Conservation (phyloP, 2,888 invertebrate genomes). For the Drosophila dives region DNA sequence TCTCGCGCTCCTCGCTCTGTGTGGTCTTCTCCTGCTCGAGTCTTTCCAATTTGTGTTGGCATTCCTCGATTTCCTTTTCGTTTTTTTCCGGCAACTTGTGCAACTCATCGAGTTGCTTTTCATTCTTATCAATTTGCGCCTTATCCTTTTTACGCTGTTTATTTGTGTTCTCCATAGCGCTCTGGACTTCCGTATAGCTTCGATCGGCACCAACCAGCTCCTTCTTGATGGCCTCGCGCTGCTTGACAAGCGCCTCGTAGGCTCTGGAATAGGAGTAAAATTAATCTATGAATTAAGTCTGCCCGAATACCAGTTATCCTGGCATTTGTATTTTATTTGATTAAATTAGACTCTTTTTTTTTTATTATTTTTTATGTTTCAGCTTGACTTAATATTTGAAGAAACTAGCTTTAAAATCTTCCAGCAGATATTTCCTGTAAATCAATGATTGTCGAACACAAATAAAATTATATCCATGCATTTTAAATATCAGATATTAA, state of each 20-base stretch:
- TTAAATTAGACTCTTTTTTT: neutral
- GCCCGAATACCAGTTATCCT: neutral
- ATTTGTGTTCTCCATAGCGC: conserved; percentile 89
- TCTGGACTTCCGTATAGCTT: conserved; percentile 88
- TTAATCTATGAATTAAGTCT: neutral
- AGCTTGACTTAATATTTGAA: too few relatives aligned
- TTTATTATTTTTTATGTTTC: too few relatives aligned
- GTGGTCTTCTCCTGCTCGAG: conserved; percentile 86
- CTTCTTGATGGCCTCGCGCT: conserved; percentile 87
- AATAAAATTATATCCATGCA: too few relatives aligned
- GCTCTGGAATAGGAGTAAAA: conserved; percentile 84
- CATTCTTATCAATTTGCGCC: conserved; percentile 88
- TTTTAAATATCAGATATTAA: neutral
- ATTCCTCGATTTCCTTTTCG: conserved; percentile 88
- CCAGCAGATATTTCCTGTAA: neutral
- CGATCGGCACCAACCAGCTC: conserved; percentile 88
- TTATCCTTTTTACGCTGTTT: conserved; percentile 91
- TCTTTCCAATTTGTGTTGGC: conserved; percentile 86
- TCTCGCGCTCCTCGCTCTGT: conserved; percentile 88
- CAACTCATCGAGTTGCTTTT: conserved; percentile 88
- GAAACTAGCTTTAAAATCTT: too few relatives aligned
- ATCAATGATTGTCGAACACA: neutral
- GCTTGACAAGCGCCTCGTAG: conserved; percentile 86
- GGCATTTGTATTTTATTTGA: neutral
- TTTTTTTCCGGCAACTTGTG: conserved; percentile 90